These are phyloP conservation scores for Lutraria rhynchaena DNA, from an alignment of 1,140 invertebrate species.

Conservation along the genomic window DNA sequence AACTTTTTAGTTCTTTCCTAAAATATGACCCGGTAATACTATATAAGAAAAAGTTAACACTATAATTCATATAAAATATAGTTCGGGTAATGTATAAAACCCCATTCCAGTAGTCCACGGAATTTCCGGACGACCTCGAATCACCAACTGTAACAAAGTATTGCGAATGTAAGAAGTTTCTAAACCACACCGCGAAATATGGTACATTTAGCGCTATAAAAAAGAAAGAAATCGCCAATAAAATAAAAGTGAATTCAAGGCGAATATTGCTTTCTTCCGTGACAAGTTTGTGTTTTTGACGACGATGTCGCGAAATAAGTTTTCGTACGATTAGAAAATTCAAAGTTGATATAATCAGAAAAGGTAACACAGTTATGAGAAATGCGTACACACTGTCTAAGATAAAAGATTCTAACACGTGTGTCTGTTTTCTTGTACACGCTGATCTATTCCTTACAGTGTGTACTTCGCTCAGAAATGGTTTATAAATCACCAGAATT, in stretches of 20 bases:
- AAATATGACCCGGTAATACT: conserved; percentile 76
- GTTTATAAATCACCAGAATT: conserved; percentile 71
- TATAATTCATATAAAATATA: conserved; percentile 79
- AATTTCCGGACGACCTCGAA: neutral
- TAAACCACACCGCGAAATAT: conserved; percentile 74
- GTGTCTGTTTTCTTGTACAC: conserved; percentile 57
- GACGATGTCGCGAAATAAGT: conserved; percentile 58
- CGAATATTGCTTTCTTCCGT: conserved; percentile 74
- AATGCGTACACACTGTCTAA: conserved; percentile 69
- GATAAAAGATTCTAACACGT: conserved; percentile 62
- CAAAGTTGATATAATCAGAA: conserved; percentile 65
- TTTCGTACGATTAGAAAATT: conserved; percentile 65
- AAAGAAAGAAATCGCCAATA: conserved; percentile 72
- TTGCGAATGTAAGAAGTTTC: conserved; percentile 60
- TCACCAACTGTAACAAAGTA: neutral
- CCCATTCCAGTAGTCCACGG: conserved; percentile 8
- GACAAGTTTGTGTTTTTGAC: conserved; percentile 65
- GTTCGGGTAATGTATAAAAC: conserved; percentile 70
- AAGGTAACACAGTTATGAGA: conserved; percentile 69
- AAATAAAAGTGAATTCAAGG: conserved; percentile 73
- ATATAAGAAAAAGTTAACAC: conserved; percentile 80
- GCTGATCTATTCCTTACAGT: conserved; percentile 33
- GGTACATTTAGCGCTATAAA: conserved; percentile 75
- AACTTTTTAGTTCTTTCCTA: conserved; percentile 65
- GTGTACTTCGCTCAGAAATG: conserved; percentile 66